Conservation (phyloP, 2,888 invertebrate species). For the Heliconius erato region DNA sequence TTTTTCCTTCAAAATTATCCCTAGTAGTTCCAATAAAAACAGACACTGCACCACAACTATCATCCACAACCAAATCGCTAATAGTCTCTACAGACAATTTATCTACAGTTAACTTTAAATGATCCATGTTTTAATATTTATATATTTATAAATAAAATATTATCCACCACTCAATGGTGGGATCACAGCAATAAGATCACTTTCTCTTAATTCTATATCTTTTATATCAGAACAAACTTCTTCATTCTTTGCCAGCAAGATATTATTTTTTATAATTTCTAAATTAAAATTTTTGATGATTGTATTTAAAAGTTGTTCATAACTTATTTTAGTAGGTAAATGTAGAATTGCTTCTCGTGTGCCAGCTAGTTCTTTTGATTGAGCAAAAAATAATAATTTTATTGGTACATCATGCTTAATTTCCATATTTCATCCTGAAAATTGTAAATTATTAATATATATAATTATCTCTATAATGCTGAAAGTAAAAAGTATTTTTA, state of each 20-base stretch:
- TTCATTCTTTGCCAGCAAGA: slow-evolving; percentile 94
- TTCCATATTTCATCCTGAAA: slow-evolving; percentile 78
- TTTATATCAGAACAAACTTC: slow-evolving; percentile 88
- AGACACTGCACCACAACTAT: slow-evolving; percentile 94
- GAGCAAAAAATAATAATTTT: slow-evolving; percentile 95
- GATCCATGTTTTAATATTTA: slow-evolving; percentile 86
- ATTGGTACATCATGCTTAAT: slow-evolving; percentile 83
- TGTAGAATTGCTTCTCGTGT: slow-evolving; percentile 83
- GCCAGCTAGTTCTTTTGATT: slow-evolving; percentile 93
- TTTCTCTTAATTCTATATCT: slow-evolving; percentile 85
- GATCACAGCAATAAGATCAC: slow-evolving; percentile 95
- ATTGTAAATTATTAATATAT: neutral
- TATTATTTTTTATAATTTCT: slow-evolving; percentile 87
- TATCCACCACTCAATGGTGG: slow-evolving; percentile 98
- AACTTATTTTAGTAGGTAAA: slow-evolving; percentile 83
- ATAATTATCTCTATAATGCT: neutral
- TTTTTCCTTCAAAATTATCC: slow-evolving; percentile 92
- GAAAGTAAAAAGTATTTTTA: neutral
- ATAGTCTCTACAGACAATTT: slow-evolving; percentile 89
- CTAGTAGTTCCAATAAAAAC: slow-evolving; percentile 96
- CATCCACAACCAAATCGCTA: slow-evolving; percentile 87
- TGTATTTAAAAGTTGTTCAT: slow-evolving; percentile 85
- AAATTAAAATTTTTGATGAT: slow-evolving; percentile 88
- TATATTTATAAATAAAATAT: slow-evolving; percentile 49
- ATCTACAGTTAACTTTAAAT: slow-evolving; percentile 88